These are phyloP conservation scores for Mastacembelus armatus DNA, from an alignment of 2,797 vertebrate genomes.

Conservation along the genomic window DNA sequence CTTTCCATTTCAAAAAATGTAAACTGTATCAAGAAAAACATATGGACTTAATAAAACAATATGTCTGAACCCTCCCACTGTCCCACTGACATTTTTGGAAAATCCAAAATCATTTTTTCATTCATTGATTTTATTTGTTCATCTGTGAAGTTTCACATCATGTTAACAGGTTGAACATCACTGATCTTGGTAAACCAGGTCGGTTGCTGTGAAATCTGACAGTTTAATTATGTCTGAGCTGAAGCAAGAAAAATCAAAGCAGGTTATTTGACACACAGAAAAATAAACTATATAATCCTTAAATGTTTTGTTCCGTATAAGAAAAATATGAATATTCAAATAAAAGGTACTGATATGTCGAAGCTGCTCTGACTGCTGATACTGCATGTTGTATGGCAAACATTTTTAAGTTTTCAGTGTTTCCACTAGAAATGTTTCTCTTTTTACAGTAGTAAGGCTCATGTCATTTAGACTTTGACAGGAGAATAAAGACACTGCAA, in stretches of 20 bases:
- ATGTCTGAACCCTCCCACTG: neutral
- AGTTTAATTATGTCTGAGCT: neutral
- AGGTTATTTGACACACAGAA: neutral
- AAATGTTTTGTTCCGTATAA: too few species aligned
- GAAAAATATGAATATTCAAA: too few species aligned
- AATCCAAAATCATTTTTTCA: neutral
- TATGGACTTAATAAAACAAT: neutral
- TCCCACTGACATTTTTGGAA: neutral
- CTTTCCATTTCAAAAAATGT: neutral
- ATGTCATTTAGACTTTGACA: too few species aligned
- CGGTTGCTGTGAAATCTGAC: slow-evolving; percentile 1
- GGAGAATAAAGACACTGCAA: too few species aligned
- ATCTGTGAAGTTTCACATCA: too few species aligned
- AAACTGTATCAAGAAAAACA: slow-evolving; percentile 16
- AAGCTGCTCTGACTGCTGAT: too few species aligned
- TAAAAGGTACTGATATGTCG: too few species aligned
- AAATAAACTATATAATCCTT: too few species aligned
- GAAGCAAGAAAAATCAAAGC: neutral
- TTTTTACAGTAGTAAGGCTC: too few species aligned
- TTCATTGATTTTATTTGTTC: neutral
- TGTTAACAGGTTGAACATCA: neutral
- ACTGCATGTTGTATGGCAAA: too few species aligned
- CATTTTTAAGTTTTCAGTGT: too few species aligned
- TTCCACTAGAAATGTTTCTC: too few species aligned
- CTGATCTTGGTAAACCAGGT: neutral